phyloP scores from a whole-genome alignment of 1,140 invertebrate genomes.

The Cydia fagiglandana region DNA sequence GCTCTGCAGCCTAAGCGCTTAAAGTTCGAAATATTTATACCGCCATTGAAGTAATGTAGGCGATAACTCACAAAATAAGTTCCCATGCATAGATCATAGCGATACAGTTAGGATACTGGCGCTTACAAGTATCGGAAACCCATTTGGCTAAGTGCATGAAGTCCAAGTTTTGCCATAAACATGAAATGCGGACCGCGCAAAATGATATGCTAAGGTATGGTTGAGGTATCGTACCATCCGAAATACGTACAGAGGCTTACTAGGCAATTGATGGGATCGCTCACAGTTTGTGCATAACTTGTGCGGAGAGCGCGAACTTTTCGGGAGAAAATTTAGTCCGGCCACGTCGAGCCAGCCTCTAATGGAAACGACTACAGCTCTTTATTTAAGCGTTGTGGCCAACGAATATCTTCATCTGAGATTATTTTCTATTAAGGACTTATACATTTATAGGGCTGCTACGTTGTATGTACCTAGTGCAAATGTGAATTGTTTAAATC shows the following conservation, averaged over 20 bases:
- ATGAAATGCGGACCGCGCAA: conserved; percentile 70
- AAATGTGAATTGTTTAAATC: neutral
- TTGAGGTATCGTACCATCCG: conserved; percentile 44
- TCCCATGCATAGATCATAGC: conserved; percentile 56
- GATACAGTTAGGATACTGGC: conserved; percentile 59
- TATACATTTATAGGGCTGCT: neutral
- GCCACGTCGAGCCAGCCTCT: conserved; percentile 19
- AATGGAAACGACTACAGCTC: conserved; percentile 13
- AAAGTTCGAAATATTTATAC: conserved; percentile 37
- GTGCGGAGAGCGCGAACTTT: conserved; percentile 10
- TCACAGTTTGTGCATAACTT: conserved; percentile 28
- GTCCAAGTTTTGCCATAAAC: conserved; percentile 75
- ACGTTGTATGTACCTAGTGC: neutral
- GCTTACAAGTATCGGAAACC: conserved; percentile 75
- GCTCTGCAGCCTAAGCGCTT: conserved; percentile 26
- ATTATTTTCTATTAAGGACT: neutral
- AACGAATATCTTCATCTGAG: conserved; percentile 15
- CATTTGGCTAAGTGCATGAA: conserved; percentile 76
- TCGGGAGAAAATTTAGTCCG: conserved; percentile 28
- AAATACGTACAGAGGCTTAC: conserved; percentile 31
- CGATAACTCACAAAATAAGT: conserved; percentile 54
- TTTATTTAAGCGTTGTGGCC: conserved; percentile 8
- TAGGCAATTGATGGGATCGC: conserved; percentile 28
- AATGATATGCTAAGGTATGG: conserved; percentile 71
- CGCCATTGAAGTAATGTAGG: conserved; percentile 41